Percentiles rank a stretch among this genome's conserved stretches.
Evolutionary conservation across 2,113 vertebrate genomes (phyloP).

Genomic region (Pionites leucogaster): DNA sequence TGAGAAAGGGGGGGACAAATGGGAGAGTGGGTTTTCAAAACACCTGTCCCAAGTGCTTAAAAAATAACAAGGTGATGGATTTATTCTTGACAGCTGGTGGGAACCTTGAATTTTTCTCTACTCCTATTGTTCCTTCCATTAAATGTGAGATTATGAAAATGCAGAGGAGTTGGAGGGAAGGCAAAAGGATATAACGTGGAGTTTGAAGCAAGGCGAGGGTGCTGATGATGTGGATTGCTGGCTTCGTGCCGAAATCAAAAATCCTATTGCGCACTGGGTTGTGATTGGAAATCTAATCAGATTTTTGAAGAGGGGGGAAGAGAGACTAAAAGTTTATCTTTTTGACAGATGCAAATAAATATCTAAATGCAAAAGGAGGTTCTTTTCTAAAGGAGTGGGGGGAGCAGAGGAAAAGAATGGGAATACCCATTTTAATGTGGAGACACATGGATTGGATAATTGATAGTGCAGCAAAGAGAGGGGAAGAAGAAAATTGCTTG

Average conservation of each 20-base stretch:
- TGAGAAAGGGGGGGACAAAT: not conserved
- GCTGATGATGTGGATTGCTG: slow-evolving; percentile 62
- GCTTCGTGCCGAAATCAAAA: slow-evolving; percentile 72
- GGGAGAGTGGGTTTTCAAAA: slow-evolving; percentile 45
- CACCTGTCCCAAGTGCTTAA: slow-evolving; percentile 35
- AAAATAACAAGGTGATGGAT: slow-evolving; percentile 50
- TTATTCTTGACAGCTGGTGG: slow-evolving; percentile 73
- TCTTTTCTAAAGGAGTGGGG: not conserved
- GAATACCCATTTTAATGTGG: slow-evolving; percentile 52
- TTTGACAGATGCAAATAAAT: not conserved
- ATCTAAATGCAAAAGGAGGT: not conserved
- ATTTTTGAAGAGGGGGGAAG: slow-evolving; percentile 67
- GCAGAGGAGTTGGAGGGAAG: slow-evolving; percentile 74
- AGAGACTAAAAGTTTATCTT: slow-evolving; percentile 40
- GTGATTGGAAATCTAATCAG: slow-evolving; percentile 96
- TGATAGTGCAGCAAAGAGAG: slow-evolving; percentile 62
- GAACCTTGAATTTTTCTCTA: slow-evolving; percentile 67
- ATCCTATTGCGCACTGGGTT: slow-evolving; percentile 90
- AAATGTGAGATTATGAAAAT: slow-evolving; percentile 75
- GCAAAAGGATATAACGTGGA: slow-evolving; percentile 63
- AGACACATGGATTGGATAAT: slow-evolving; percentile 59
- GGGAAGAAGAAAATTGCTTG: slow-evolving; percentile 48
- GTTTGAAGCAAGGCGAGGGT: slow-evolving; percentile 62
- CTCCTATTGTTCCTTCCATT: slow-evolving; percentile 53
- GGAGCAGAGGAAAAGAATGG: slow-evolving; percentile 27